These are phyloP conservation scores for Lampropteryx suffumata DNA, from an alignment of 2,888 invertebrate species.

Conservation along the genomic window DNA sequence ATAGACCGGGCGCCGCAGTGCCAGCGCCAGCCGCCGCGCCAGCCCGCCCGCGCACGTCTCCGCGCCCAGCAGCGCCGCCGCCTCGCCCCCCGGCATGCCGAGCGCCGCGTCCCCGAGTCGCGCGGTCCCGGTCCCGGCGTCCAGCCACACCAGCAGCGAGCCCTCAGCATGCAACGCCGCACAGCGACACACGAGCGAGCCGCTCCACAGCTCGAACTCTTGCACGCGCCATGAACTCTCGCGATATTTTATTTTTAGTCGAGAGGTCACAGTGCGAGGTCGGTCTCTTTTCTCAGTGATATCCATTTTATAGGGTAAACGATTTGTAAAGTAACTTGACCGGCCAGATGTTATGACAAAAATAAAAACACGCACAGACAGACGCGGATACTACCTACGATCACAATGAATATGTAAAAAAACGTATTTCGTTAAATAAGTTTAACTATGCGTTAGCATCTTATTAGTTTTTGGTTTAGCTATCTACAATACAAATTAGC, in stretches of 20 bases:
- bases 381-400: too few species aligned
- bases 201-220: slow-evolving; percentile 24
- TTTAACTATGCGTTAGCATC: too few species aligned
- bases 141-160: slow-evolving; percentile 63
- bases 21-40: slow-evolving; percentile 42
- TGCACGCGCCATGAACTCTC: slow-evolving; percentile 57
- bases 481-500: too few species aligned
- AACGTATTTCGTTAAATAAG: too few species aligned
- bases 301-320: slow-evolving; percentile 5
- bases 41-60: slow-evolving; percentile 38
- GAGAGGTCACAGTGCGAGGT: slow-evolving; percentile 47
- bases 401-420: too few species aligned
- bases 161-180: slow-evolving; percentile 48
- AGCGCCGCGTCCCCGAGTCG: slow-evolving; percentile 21
- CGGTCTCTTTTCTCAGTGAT: slow-evolving; percentile 20
- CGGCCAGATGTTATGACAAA: too few species aligned
- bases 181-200: slow-evolving; percentile 14
- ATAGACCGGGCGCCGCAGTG: slow-evolving; percentile 46
- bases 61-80: slow-evolving; percentile 41
- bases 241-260: slow-evolving; percentile 48
- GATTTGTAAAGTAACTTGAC: too few species aligned
- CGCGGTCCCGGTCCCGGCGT: slow-evolving; percentile 13
- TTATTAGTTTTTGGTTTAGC: too few species aligned
- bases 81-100: slow-evolving; percentile 26
- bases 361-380: too few species aligned